Conservation (phyloP, 1,140 invertebrate species). For the Daktulosphaira vitifoliae region DNA sequence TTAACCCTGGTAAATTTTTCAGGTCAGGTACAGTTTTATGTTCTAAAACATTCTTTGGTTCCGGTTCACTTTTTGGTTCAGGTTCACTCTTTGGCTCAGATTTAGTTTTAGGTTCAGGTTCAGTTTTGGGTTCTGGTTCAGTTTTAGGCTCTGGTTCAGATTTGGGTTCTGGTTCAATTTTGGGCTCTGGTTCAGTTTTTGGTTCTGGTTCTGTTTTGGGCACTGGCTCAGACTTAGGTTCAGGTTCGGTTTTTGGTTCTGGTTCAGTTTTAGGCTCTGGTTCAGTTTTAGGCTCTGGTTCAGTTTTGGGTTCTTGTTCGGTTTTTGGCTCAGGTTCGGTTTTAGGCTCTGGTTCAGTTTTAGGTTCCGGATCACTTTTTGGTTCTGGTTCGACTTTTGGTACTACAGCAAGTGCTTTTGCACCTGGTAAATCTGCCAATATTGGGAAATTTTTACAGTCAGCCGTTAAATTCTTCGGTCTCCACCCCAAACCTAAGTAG, state of each 20-base stretch:
- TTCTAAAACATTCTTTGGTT: slow-evolving; percentile 42
- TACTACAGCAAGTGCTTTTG: slow-evolving; percentile 43
- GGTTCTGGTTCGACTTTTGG: slow-evolving; percentile 45
- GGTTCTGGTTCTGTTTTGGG: slow-evolving; percentile 47
- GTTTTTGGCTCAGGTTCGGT: slow-evolving; percentile 44
- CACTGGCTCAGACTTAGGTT: slow-evolving; percentile 45
- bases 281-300: slow-evolving; percentile 44
- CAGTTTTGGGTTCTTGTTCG: slow-evolving; percentile 44
- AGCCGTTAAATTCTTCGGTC: slow-evolving; percentile 60
- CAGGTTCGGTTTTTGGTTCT: slow-evolving; percentile 40
- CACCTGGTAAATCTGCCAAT: slow-evolving; percentile 41
- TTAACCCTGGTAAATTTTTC: slow-evolving; percentile 43
- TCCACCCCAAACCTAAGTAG: slow-evolving; percentile 78
- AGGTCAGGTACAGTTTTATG: slow-evolving; percentile 46
- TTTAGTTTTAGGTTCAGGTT: slow-evolving; percentile 45
- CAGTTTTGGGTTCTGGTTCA: slow-evolving; percentile 44
- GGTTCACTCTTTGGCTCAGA: slow-evolving; percentile 41
- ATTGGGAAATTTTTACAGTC: slow-evolving; percentile 69
- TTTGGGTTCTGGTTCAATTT: slow-evolving; percentile 44
- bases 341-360: slow-evolving; percentile 46
- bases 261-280: slow-evolving; percentile 42
- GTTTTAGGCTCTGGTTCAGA: slow-evolving; percentile 43
- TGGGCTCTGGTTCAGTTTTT: slow-evolving; percentile 46
- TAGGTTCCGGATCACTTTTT: slow-evolving; percentile 42
- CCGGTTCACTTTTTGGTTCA: slow-evolving; percentile 39